Base-by-base conservation (phyloP, 2,888 invertebrate species). In the Pelosia muscerda region DNA sequence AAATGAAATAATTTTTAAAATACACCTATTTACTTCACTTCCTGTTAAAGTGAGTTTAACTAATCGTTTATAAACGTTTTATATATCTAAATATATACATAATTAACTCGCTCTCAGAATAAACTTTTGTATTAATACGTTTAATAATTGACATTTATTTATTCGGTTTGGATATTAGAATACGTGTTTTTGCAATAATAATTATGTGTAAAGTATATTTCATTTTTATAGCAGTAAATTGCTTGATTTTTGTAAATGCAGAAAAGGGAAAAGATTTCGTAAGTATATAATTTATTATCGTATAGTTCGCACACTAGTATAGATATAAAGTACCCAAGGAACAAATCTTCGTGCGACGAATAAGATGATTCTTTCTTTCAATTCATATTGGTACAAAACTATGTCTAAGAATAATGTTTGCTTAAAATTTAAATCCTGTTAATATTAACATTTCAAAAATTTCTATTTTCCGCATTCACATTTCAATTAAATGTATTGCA, bases 241-340 rank as follows among this genome's bases (percentile, higher is more conserved):
- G 31, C 9, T 5, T 38, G 3, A 23, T 54, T 63, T 23, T 56
- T 3, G 11, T 54, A 23, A 55, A 34, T 3, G 25, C 31, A 11
- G 26, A 38, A 2, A 63, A 63, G 15, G 63, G 28, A 57, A 64
- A 64, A n/a, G 42, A 64, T 38, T 64, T 42, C 26, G 64, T 64
- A 26, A 64, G 64, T 64, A 64, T 1, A 23, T 42, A 60, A 23
- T 60, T 60, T n/a, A n/a, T n/a, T n/a, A n/a, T n/a, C n/a, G n/a
- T n/a, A n/a, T n/a, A n/a, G n/a, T n/a, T n/a, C n/a, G n/a, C n/a
- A n/a, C n/a, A n/a, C n/a, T n/a, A n/a, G n/a, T n/a, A n/a, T n/a
- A n/a, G 8, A 1, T 59, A 9, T 38, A 23, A 19, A 57, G 22
- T 23, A 2, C 25, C 22, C 19, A 53, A n/a, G 22, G 2, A n/a